Base-by-base conservation (phyloP, 1,140 invertebrate species). In the Cheumatopsyche charites region DNA sequence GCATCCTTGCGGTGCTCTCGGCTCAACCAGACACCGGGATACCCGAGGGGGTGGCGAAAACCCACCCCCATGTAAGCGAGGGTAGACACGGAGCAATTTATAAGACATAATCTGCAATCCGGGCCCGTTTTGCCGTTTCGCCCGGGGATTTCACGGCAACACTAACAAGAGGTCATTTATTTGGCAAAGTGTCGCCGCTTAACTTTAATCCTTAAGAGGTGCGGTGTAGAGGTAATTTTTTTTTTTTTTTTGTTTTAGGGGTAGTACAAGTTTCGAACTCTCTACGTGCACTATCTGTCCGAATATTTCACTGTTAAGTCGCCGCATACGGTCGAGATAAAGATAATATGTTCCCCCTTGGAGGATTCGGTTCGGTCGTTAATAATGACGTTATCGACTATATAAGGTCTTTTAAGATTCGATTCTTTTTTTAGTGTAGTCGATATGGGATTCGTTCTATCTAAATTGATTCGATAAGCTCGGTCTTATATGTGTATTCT, bases 141-240 rank as follows among this genome's bases (percentile, higher is more conserved):
- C 41, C 41, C 41, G 58, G 61, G 49, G 62, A n/a, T 66, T 61
- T 66, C 70, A 36, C 67, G 26, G 62, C 70, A 65, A 63, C 66
- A 67, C 62, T 72, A 67, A 67, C 70, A 75, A 75, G 73, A 71
- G 73, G 73, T 75, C 73, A 75, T 75, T 75, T 75, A 75, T 75
- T 75, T 69, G 47, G 55, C 58, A 65, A 70, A 75, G 65, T 75
- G 70, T 68, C 73, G 69, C 70, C 71, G 61, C 73, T 75, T 75
- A 72, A 36, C 19, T 71, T 74, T 74, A 74, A 74, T 74, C 69
- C 73, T 23, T 25, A 68, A 58, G 49, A 71, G 47, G 29, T 25
- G 63, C 19, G 47, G 15, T 7, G 47, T 1, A 17, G 15, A 6
- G 47, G 6, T 52, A 52, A 17, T 17, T 17, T 17, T 17, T 1